These are phyloP conservation scores for Cacatua alba DNA, from an alignment of 2,113 vertebrate species.

Conservation along the genomic window DNA sequence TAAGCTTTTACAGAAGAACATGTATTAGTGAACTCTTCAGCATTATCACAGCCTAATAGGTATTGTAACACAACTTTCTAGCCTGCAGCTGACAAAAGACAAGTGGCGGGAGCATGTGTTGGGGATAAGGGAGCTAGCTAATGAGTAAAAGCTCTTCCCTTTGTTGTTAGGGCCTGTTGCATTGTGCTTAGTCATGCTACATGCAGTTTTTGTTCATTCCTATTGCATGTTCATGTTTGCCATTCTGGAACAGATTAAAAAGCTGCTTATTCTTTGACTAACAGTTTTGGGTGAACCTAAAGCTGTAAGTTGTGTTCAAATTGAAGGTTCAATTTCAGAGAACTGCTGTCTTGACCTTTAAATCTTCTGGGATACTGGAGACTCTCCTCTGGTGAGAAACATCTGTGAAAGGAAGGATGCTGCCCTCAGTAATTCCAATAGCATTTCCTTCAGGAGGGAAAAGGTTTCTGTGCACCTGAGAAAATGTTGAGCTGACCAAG, in stretches of 20 bases:
- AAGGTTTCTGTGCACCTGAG: neutral
- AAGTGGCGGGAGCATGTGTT: fast-evolving
- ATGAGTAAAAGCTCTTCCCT: neutral
- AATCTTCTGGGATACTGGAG: neutral
- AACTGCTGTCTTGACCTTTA: neutral
- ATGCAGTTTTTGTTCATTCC: neutral
- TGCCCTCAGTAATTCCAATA: neutral
- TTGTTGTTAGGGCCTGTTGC: neutral
- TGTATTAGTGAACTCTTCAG: neutral
- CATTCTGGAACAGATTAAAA: neutral
- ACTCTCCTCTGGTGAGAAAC: neutral
- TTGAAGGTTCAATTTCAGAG: neutral
- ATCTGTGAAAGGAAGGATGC: neutral
- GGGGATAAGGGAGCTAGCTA: neutral
- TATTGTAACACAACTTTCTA: neutral
- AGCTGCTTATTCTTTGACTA: neutral
- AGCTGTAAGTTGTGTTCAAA: neutral
- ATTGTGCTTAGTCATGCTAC: neutral
- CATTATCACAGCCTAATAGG: neutral
- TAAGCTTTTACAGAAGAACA: neutral
- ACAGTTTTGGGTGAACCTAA: neutral
- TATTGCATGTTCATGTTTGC: neutral
- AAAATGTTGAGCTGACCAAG: neutral
- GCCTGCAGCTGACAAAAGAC: neutral
- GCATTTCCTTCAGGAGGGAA: neutral